Percentiles rank a stretch among this genome's conserved stretches.
These are phyloP conservation scores for Hetaerina titia DNA, from an alignment of 2,888 invertebrate genomes.

Conservation along the genomic window DNA sequence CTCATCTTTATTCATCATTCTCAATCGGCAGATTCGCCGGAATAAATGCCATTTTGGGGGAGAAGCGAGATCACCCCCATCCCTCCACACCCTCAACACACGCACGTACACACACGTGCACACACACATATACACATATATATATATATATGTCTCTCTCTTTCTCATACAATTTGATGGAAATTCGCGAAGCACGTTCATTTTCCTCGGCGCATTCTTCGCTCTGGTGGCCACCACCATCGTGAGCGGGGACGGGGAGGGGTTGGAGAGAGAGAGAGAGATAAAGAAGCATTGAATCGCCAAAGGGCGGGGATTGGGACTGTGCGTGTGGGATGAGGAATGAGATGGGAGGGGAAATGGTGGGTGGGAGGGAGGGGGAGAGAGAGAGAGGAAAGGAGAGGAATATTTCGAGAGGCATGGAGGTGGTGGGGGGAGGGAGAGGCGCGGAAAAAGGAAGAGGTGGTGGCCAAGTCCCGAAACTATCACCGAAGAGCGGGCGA, in stretches of 20 bases:
- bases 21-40: constrained; percentile 39
- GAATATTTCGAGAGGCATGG: not conserved
- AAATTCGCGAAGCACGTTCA: constrained; percentile 39
- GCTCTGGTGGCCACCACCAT: not conserved
- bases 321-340: too few relatives aligned
- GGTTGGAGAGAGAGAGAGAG: not conserved
- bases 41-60: constrained; percentile 37
- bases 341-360: too few relatives aligned
- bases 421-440: not conserved
- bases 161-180: not conserved
- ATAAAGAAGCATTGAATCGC: not conserved
- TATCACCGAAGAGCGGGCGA: not conserved
- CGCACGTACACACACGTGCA: not conserved
- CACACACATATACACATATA: not conserved
- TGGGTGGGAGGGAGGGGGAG: too few relatives aligned
- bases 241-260: not conserved
- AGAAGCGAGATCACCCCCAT: not conserved
- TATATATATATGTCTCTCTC: not conserved
- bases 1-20: constrained; percentile 35
- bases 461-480: not conserved
- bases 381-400: too few relatives aligned
- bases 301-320: too few relatives aligned
- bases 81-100: not conserved
- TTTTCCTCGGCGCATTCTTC: constrained; percentile 12
- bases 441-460: not conserved